A percentile compares a stretch with the other conserved stretches of the same genome.
phyloP scores from a whole-genome alignment of 2,888 invertebrate species.

The Mystacides longicornis region DNA sequence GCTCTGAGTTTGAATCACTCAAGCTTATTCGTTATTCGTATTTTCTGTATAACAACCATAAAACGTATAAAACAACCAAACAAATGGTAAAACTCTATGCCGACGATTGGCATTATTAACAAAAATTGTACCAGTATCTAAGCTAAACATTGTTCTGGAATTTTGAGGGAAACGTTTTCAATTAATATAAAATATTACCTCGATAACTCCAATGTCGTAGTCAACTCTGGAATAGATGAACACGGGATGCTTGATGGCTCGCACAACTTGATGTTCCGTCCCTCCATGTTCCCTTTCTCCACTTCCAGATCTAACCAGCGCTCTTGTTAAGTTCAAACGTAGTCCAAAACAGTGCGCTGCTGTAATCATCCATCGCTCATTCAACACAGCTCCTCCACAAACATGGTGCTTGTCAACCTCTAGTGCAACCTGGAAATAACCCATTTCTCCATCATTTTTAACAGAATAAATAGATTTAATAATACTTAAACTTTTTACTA shows the following conservation, averaged over 20 bases:
- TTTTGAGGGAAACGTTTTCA: neutral
- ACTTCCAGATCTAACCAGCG: conserved; percentile 19
- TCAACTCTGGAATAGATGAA: conserved; percentile 28
- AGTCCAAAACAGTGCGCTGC: conserved; percentile 65
- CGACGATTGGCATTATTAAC: no score
- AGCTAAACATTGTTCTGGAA: no score
- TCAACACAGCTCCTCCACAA: conserved; percentile 63
- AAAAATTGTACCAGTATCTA: no score
- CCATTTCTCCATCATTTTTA: neutral
- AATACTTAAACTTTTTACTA: no score
- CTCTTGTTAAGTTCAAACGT: conserved; percentile 34
- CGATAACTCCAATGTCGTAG: conserved; percentile 32
- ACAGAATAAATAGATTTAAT: no score
- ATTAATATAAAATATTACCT: conserved; percentile 27
- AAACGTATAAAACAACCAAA: no score
- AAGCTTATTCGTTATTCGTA: no score
- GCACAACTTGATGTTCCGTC: conserved; percentile 10
- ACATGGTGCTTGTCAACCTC: conserved; percentile 20
- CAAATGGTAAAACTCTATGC: no score
- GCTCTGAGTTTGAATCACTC: no score
- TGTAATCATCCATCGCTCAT: conserved; percentile 62
- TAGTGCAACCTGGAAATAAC: conserved; percentile 16
- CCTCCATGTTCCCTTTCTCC: conserved; percentile 17
- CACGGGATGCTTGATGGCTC: conserved; percentile 25
- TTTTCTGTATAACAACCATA: no score